phyloP scores from a whole-genome alignment of 2,888 invertebrate genomes.

The Elegia similella region DNA sequence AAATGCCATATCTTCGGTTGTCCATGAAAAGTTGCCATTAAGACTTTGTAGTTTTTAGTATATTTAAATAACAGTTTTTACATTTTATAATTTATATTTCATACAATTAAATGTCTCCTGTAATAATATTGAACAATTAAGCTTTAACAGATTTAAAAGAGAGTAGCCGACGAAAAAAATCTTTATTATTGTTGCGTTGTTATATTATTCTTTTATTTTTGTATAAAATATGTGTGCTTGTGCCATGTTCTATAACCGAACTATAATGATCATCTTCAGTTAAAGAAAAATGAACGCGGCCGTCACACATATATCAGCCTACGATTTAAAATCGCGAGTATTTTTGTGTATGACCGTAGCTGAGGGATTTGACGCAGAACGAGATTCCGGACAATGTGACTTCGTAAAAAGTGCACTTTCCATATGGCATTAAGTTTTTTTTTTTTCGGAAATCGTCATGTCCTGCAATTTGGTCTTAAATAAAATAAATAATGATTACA shows the following conservation, averaged over 20 bases:
- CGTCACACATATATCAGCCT: neutral
- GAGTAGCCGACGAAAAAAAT: too few species aligned
- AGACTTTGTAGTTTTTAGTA: neutral
- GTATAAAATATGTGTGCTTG: neutral
- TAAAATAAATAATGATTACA: too few species aligned
- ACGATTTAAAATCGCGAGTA: too few species aligned
- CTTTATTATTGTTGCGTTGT: neutral
- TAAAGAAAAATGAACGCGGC: neutral
- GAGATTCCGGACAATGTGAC: too few species aligned
- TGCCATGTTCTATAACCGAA: neutral
- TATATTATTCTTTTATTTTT: neutral
- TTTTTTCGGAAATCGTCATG: too few species aligned
- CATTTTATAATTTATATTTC: neutral
- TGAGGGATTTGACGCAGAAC: too few species aligned
- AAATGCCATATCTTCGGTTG: conserved; percentile 13
- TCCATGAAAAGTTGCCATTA: conserved; percentile 11
- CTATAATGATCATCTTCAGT: neutral
- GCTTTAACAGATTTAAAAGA: neutral
- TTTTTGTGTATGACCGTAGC: too few species aligned
- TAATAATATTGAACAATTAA: neutral
- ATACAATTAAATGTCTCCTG: neutral
- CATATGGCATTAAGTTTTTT: too few species aligned
- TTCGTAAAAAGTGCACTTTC: too few species aligned
- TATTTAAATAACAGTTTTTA: neutral
- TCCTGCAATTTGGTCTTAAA: too few species aligned